A percentile compares a stretch with the other conserved stretches of the same genome.
Conservation (phyloP, 2,113 vertebrate genomes). For the Corapipo altera region DNA sequence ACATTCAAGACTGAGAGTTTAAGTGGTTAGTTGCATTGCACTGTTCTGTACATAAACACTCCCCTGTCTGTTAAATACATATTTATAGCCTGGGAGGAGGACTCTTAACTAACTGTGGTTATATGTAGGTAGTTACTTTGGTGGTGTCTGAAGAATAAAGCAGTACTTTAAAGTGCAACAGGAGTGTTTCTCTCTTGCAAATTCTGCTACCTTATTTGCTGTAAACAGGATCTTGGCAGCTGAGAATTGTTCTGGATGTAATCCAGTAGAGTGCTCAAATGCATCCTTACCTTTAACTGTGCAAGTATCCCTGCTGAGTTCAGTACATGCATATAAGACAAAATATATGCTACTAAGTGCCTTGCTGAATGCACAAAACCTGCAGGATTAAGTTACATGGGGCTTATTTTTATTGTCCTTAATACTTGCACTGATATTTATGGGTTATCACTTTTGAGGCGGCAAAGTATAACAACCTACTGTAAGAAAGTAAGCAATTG, state of each 20-base stretch:
- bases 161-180: background rate
- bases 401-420: background rate
- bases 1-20: background rate
- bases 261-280: background rate
- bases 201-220: background rate
- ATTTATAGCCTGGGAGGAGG: background rate
- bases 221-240: background rate
- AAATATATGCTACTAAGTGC: background rate
- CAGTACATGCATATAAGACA: background rate
- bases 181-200: background rate
- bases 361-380: background rate
- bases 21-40: background rate
- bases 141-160: background rate
- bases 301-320: background rate
- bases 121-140: background rate
- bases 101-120: background rate
- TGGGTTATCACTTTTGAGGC: background rate
- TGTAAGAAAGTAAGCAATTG: background rate
- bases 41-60: background rate
- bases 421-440: background rate
- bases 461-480: background rate
- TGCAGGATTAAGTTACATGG: background rate
- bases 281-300: background rate
- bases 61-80: background rate
- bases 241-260: background rate